phyloP scores from a whole-genome alignment of 2,113 vertebrate species.

The Lasiurus borealis region DNA sequence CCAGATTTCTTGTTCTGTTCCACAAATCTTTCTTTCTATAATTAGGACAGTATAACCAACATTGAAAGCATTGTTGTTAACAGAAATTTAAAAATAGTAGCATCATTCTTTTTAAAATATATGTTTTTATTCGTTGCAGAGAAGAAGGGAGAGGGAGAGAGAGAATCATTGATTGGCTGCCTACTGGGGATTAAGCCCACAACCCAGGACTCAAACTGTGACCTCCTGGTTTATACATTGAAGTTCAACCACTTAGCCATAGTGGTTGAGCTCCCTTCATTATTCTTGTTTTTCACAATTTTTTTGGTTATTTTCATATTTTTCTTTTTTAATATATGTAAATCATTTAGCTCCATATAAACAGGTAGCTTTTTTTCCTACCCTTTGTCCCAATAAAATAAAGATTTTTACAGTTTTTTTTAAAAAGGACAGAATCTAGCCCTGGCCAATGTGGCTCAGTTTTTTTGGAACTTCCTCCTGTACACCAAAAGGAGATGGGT shows the following conservation, averaged over 20 bases:
- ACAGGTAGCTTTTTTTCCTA: not conserved
- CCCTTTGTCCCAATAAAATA: not conserved
- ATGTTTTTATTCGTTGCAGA: too few relatives aligned
- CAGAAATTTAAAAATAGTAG: constrained; percentile 23
- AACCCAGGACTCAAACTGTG: too few relatives aligned
- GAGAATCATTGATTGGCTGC: too few relatives aligned
- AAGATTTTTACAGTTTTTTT: not conserved
- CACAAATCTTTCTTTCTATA: not conserved
- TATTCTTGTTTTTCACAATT: constrained; percentile 34
- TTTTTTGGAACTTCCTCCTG: too few relatives aligned
- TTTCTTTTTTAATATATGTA: constrained; percentile 17
- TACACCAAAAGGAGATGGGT: too few relatives aligned
- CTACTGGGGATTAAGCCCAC: too few relatives aligned
- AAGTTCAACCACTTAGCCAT: too few relatives aligned
- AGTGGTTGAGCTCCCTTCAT: not conserved
- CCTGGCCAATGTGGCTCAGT: too few relatives aligned
- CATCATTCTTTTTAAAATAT: not conserved
- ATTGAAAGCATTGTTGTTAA: not conserved
- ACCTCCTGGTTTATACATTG: too few relatives aligned
- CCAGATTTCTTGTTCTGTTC: not conserved
- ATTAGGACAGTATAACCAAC: not conserved
- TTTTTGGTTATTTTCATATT: constrained; percentile 34
- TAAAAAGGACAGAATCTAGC: not conserved
- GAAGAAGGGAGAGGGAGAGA: too few relatives aligned
- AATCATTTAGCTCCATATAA: not conserved